A percentile compares a stretch with the other conserved stretches of the same genome.
These are phyloP conservation scores for Phrynocephalus vlangalii DNA, from an alignment of 2,797 vertebrate species.

Conservation along the genomic window DNA sequence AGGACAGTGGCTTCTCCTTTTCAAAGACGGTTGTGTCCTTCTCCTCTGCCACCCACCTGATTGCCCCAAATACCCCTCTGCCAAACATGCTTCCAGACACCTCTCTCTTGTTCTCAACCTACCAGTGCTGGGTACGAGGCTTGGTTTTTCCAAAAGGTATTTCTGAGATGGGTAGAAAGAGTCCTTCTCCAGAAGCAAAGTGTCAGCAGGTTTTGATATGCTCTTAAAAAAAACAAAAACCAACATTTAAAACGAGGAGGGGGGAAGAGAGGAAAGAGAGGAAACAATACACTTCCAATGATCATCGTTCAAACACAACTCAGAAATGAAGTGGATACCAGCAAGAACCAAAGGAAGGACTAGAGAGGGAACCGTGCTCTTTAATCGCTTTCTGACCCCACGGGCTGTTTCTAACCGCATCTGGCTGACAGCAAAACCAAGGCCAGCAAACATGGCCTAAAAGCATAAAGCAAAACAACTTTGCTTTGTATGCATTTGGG, in stretches of 20 bases:
- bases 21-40: neutral
- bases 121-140: conserved; percentile 85
- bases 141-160: conserved; percentile 88
- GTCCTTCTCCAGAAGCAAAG: conserved; percentile 89
- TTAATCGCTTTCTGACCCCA: no score
- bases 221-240: conserved; percentile 83
- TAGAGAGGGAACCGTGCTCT: neutral
- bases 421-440: no score
- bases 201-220: conserved; percentile 85
- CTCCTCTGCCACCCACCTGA: neutral
- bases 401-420: no score
- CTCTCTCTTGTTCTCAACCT: conserved; percentile 52
- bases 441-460: neutral
- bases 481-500: neutral
- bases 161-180: conserved; percentile 90
- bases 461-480: no score
- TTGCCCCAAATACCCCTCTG: neutral
- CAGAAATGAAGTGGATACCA: neutral
- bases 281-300: neutral
- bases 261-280: neutral
- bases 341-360: neutral
- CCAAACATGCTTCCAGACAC: neutral
- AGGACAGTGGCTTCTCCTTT: no score
- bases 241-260: conserved; percentile 29
- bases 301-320: neutral